Percentiles rank a stretch among this genome's conserved stretches.
phyloP scores from a whole-genome alignment of 1,140 invertebrate species.

The Drosophila dunni region DNA sequence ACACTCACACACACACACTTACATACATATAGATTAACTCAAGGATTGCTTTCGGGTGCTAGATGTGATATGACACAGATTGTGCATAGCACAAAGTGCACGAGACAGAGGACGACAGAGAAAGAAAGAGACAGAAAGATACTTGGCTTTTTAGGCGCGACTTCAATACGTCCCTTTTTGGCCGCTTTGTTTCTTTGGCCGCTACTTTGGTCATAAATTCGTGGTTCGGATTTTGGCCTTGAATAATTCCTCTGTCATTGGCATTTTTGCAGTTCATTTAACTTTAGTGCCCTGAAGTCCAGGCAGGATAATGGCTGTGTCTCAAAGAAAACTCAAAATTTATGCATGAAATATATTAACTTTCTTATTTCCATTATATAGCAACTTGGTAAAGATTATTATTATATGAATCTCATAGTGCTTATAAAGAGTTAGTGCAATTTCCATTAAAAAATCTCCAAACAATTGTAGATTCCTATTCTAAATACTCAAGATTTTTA shows the following conservation, averaged over 20 bases:
- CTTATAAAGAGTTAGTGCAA: too few relatives aligned
- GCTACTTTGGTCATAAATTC: slow-evolving; percentile 24
- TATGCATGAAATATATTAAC: not conserved
- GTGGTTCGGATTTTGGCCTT: slow-evolving; percentile 58
- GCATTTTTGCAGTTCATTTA: slow-evolving; percentile 77
- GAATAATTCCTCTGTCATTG: slow-evolving; percentile 71
- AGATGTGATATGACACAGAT: slow-evolving; percentile 18
- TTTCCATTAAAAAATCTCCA: too few relatives aligned
- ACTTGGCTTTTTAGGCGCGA: slow-evolving; percentile 6
- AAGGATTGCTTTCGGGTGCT: slow-evolving; percentile 50
- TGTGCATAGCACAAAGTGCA: too few relatives aligned
- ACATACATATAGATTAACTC: slow-evolving; percentile 11
- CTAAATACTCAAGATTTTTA: not conserved
- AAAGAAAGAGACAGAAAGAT: not conserved
- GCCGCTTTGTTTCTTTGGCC: not conserved
- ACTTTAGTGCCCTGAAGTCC: slow-evolving; percentile 46
- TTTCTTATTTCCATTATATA: too few relatives aligned
- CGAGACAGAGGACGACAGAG: too few relatives aligned
- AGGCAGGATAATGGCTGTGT: slow-evolving; percentile 7
- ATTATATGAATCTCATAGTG: too few relatives aligned
- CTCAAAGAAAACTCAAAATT: not conserved
- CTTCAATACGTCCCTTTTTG: slow-evolving; percentile 37
- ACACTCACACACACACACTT: not conserved
- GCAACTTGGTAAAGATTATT: too few relatives aligned
- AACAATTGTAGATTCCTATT: too few relatives aligned